A percentile compares a stretch with the other conserved stretches of the same genome.
Conservation (phyloP, 2,797 vertebrate species). For the Ctenosaura bakeri region DNA sequence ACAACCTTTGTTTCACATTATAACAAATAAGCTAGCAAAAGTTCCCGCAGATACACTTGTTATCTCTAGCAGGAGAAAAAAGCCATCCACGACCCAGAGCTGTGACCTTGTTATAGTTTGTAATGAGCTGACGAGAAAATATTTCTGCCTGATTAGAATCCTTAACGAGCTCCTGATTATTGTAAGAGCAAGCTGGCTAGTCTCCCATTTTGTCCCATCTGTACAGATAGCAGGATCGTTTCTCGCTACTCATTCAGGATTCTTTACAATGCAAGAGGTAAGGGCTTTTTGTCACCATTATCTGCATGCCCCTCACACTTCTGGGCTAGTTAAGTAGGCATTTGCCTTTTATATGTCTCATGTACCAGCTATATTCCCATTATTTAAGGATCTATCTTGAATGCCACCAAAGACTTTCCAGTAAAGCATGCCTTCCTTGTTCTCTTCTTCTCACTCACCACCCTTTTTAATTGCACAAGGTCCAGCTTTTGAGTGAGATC, state of each 20-base stretch:
- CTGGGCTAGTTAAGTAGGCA: conserved; percentile 15
- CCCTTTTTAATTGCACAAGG: neutral
- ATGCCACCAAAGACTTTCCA: neutral
- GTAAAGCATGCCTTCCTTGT: neutral
- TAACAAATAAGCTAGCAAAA: conserved; percentile 68
- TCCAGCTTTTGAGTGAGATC: neutral
- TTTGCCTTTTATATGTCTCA: conserved; percentile 33
- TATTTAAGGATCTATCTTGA: conserved; percentile 48
- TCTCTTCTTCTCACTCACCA: neutral
- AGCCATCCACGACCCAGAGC: conserved; percentile 60
- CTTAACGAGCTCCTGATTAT: conserved; percentile 56
- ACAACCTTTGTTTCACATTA: neutral
- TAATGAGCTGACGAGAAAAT: conserved; percentile 74
- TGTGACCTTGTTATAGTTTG: conserved; percentile 67
- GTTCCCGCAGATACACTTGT: conserved; percentile 17
- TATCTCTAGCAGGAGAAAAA: conserved; percentile 66
- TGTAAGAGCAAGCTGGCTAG: conserved; percentile 47
- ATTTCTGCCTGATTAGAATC: conserved; percentile 76
- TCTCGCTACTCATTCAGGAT: neutral
- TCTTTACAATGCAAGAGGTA: neutral
- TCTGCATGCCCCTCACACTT: neutral
- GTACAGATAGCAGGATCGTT: neutral
- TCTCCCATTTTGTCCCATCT: conserved; percentile 40
- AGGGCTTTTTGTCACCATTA: neutral
- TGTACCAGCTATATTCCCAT: conserved; percentile 38